Conservation (phyloP, 23 tunicate species). For the Aplidium turbinatum region DNA sequence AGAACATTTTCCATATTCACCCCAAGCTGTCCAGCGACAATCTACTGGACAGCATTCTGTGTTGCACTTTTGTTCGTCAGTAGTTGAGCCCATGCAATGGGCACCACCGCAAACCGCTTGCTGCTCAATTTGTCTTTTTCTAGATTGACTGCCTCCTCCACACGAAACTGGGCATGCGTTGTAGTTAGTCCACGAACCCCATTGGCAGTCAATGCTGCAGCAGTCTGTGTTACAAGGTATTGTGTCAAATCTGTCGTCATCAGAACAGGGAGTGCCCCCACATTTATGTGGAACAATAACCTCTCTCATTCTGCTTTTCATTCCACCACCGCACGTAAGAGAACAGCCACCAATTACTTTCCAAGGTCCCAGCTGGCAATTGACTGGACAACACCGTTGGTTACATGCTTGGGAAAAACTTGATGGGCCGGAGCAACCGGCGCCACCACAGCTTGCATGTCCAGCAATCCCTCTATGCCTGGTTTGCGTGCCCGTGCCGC, state of each 20-base stretch:
- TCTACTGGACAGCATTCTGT: neutral
- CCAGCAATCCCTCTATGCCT: neutral
- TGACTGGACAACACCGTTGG: neutral
- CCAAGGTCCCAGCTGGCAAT: too few species aligned
- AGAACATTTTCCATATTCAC: slow-evolving; percentile 23
- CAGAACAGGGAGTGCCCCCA: too few species aligned
- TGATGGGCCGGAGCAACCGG: neutral
- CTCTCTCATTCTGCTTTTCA: too few species aligned
- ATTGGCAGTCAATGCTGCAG: neutral
- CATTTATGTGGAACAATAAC: too few species aligned
- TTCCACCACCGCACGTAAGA: too few species aligned
- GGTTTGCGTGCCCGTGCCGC: neutral
- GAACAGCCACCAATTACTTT: too few species aligned
- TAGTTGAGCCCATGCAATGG: neutral
- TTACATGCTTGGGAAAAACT: neutral
- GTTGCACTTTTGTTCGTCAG: neutral
- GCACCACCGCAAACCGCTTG: slow-evolving; percentile 17
- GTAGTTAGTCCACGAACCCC: neutral
- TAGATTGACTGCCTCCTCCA: neutral
- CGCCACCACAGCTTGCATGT: neutral
- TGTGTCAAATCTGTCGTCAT: too few species aligned
- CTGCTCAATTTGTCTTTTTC: neutral
- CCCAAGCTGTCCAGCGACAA: slow-evolving; percentile 2
- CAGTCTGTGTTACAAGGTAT: too few species aligned
- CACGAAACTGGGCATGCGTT: neutral